These are phyloP conservation scores for Ctenoplectra terminalis DNA, from an alignment of 1,140 invertebrate genomes.

Conservation along the genomic window DNA sequence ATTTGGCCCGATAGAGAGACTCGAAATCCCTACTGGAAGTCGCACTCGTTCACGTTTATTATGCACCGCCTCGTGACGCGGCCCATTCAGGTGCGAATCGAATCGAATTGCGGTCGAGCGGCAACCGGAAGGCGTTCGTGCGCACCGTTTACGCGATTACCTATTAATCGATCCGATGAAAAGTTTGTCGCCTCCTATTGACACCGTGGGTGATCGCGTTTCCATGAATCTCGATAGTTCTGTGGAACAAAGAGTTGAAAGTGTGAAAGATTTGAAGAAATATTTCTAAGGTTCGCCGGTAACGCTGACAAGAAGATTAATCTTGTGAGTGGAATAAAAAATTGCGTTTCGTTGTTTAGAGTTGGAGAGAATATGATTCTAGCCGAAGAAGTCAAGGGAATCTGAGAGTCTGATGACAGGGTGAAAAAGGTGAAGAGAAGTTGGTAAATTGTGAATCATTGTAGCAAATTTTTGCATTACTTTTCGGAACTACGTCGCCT, in stretches of 20 bases:
- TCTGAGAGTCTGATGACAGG: background rate
- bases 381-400: background rate
- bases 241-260: no score
- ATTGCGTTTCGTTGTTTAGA: background rate
- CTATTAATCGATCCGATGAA: background rate
- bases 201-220: background rate
- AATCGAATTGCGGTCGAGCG: slow-evolving; percentile 19
- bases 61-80: background rate
- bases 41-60: slow-evolving; percentile 42
- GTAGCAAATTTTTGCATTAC: background rate
- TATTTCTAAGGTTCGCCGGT: no score
- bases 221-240: background rate
- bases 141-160: slow-evolving; percentile 9
- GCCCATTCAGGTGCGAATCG: slow-evolving; percentile 22
- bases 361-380: background rate
- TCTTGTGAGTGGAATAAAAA: background rate
- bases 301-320: background rate
- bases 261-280: no score
- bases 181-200: background rate
- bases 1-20: slow-evolving; percentile 28
- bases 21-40: slow-evolving; percentile 24
- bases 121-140: slow-evolving; percentile 19
- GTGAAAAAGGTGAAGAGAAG: background rate
- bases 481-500: background rate
- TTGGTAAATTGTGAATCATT: slow-evolving; percentile 14